These are phyloP conservation scores for Amphilophus citrinellus DNA, from an alignment of 2,113 vertebrate species.

Conservation along the genomic window DNA sequence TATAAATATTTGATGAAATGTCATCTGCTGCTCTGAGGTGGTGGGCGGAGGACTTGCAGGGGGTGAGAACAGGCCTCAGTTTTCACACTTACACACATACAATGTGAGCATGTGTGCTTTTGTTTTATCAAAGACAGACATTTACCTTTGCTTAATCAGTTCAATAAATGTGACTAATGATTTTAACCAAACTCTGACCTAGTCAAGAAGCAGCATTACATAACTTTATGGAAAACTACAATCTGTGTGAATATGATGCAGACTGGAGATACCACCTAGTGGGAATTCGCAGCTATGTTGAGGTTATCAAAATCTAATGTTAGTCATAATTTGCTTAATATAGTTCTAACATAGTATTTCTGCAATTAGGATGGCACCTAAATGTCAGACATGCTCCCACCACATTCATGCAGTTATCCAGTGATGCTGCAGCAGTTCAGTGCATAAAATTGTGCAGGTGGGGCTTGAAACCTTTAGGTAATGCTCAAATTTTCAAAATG, in stretches of 20 bases:
- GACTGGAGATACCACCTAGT: too few relatives aligned
- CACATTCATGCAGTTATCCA: too few relatives aligned
- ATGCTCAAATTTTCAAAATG: too few relatives aligned
- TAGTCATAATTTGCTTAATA: too few relatives aligned
- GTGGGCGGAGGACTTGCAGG: neutral
- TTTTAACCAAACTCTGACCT: neutral
- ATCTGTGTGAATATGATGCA: neutral
- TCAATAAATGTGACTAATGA: neutral
- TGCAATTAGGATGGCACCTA: too few relatives aligned
- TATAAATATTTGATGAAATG: slow-evolving; percentile 90
- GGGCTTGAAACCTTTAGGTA: too few relatives aligned
- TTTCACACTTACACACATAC: slow-evolving; percentile 13
- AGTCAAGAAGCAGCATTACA: neutral
- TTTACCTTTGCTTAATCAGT: neutral
- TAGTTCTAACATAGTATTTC: too few relatives aligned
- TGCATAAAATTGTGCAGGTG: too few relatives aligned
- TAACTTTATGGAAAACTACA: neutral
- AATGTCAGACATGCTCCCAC: too few relatives aligned
- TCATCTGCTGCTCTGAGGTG: slow-evolving; percentile 79
- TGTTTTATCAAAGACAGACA: neutral
- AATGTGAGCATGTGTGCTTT: neutral
- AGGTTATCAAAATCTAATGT: too few relatives aligned
- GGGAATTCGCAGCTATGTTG: too few relatives aligned
- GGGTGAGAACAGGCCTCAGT: slow-evolving; percentile 3
- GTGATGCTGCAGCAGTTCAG: too few relatives aligned